A percentile compares a stretch with the other conserved stretches of the same genome.
phyloP scores from a whole-genome alignment of 2,113 vertebrate species.

The Siniperca knerii region DNA sequence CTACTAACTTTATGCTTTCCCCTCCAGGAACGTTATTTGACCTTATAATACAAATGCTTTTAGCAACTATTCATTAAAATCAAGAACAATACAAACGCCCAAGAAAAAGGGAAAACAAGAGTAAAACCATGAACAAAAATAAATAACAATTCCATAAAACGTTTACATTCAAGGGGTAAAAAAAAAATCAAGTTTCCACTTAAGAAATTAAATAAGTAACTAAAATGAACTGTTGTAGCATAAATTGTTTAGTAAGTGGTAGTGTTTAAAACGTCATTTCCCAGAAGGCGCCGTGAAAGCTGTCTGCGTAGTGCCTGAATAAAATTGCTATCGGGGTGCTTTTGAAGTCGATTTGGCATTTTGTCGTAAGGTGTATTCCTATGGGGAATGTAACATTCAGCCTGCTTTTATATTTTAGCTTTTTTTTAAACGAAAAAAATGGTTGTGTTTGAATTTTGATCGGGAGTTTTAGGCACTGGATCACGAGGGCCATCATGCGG shows the following conservation, averaged over 20 bases:
- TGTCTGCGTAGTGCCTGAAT: slow-evolving; percentile 42
- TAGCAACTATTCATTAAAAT: neutral
- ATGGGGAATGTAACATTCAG: fast-evolving
- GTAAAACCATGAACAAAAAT: neutral
- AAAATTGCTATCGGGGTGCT: neutral
- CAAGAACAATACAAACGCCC: neutral
- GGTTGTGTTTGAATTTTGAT: neutral
- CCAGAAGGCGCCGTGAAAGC: slow-evolving; percentile 34
- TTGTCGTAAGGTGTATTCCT: fast-evolving
- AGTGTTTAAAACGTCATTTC: slow-evolving; percentile 38
- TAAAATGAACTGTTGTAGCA: neutral
- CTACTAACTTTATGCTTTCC: neutral
- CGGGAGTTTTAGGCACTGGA: neutral
- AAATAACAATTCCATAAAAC: neutral
- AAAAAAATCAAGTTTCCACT: too few relatives aligned
- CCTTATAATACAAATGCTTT: neutral
- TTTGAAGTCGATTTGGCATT: fast-evolving
- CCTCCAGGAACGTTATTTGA: neutral
- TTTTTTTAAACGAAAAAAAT: neutral
- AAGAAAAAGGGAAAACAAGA: neutral
- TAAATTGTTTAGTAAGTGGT: neutral
- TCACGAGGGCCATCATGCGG: slow-evolving; percentile 76
- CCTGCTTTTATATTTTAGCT: neutral
- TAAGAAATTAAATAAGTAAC: neutral
- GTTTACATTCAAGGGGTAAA: too few relatives aligned